These are phyloP conservation scores for Acestrorhynchus altus DNA, from an alignment of 2,797 vertebrate species.

Conservation along the genomic window DNA sequence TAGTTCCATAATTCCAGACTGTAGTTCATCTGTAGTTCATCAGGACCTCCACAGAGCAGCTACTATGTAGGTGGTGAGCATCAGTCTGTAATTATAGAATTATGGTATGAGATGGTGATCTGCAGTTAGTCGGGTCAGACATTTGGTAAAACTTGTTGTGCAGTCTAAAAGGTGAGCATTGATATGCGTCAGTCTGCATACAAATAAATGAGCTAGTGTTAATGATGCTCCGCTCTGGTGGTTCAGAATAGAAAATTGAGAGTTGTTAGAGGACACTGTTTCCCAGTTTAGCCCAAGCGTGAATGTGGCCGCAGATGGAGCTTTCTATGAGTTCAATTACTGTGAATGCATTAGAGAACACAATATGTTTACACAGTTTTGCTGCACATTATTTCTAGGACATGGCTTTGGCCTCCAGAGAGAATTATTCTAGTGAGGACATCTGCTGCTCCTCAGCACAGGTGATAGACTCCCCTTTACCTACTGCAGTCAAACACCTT, in stretches of 20 bases:
- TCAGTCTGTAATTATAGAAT: no score
- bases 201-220: slow-evolving; percentile 45
- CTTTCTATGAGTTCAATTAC: slow-evolving; percentile 53
- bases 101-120: no score
- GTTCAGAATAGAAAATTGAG: slow-evolving; percentile 34
- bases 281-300: slow-evolving; percentile 40
- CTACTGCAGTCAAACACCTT: neutral
- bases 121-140: slow-evolving; percentile 6
- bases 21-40: no score
- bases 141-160: slow-evolving; percentile 1
- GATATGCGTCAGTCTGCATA: slow-evolving; percentile 42
- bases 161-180: slow-evolving; percentile 3
- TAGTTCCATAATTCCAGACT: no score
- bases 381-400: slow-evolving; percentile 58
- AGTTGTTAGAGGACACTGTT: slow-evolving; percentile 38
- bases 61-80: no score
- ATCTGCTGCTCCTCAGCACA: slow-evolving; percentile 53
- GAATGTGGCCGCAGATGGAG: slow-evolving; percentile 52
- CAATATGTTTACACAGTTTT: slow-evolving; percentile 62
- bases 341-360: slow-evolving; percentile 56
- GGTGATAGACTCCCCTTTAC: slow-evolving; percentile 33
- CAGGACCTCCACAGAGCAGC: no score
- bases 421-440: slow-evolving; percentile 48
- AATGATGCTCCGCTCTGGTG: slow-evolving; percentile 33
- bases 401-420: slow-evolving; percentile 47